Percentiles rank a stretch among this genome's conserved stretches.
Evolutionary conservation across 2,113 vertebrate species (phyloP).

Genomic region (Pangasianodon hypophthalmus): DNA sequence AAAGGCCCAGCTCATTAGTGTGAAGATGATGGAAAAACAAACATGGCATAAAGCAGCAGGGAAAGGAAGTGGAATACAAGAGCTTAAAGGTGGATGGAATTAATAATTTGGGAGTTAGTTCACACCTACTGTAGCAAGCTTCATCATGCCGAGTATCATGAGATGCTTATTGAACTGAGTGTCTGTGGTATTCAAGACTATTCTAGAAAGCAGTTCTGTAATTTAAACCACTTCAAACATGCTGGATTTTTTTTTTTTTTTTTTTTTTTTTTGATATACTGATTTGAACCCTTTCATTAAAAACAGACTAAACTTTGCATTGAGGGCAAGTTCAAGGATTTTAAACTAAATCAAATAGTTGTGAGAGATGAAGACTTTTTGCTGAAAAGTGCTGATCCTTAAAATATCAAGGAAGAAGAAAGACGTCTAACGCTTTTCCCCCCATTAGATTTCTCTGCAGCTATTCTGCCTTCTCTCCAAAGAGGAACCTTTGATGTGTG

Average conservation of each 20-base stretch:
- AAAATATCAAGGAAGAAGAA: neutral
- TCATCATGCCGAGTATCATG: neutral
- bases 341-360: neutral
- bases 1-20: constrained; percentile 33
- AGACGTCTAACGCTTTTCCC: neutral
- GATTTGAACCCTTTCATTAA: neutral
- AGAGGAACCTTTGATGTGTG: constrained; percentile 49
- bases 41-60: constrained; percentile 27
- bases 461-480: constrained; percentile 2
- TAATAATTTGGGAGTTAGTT: constrained; percentile 9
- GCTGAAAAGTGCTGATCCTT: neutral
- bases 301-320: neutral
- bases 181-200: neutral
- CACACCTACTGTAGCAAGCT: neutral
- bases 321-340: neutral
- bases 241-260: neutral
- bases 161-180: neutral
- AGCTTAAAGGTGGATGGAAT: neutral
- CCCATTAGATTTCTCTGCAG: constrained; percentile 23
- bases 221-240: neutral
- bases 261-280: neutral
- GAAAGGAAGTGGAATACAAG: neutral
- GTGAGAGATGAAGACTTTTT: neutral
- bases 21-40: constrained; percentile 32
- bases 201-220: neutral